These are phyloP conservation scores for Osedax fenrisi DNA, from an alignment of 2,888 invertebrate species.

Conservation along the genomic window DNA sequence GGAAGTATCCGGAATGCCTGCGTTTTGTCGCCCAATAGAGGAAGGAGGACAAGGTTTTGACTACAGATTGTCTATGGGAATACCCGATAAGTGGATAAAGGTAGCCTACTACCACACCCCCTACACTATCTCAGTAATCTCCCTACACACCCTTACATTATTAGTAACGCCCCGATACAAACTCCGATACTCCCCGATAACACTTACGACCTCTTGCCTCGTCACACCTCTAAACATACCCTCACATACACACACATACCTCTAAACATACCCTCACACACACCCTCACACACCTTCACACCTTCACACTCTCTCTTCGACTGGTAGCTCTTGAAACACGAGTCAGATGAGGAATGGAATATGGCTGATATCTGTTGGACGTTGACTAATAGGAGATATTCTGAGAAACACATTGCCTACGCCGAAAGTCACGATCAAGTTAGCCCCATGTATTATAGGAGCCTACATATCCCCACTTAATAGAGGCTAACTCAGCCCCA, in stretches of 20 bases:
- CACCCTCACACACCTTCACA: background rate
- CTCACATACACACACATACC: background rate
- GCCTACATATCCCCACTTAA: background rate
- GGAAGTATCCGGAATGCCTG: slow-evolving; percentile 99
- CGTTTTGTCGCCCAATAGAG: slow-evolving; percentile 73
- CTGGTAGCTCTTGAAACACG: slow-evolving; percentile 50
- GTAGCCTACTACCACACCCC: no score
- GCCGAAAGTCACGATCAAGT: slow-evolving; percentile 63
- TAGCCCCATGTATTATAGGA: no score
- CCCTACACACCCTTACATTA: no score
- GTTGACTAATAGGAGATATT: slow-evolving; percentile 81
- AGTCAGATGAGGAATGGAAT: slow-evolving; percentile 81
- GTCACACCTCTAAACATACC: no score
- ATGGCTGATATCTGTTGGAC: slow-evolving; percentile 80
- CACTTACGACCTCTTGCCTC: no score
- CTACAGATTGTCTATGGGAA: slow-evolving; percentile 90
- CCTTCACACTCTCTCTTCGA: background rate
- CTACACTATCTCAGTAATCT: no score
- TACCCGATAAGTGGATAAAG: slow-evolving; percentile 95
- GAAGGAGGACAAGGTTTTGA: slow-evolving; percentile 96
- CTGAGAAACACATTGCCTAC: slow-evolving; percentile 90
- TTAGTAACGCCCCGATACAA: no score
- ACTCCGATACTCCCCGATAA: no score
- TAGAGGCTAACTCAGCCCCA: no score
- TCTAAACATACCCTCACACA: background rate